Percentiles rank a stretch among this genome's conserved stretches.
phyloP scores from a whole-genome alignment of 53 echinoderm and acorn worm genomes.

The Crossaster papposus region DNA sequence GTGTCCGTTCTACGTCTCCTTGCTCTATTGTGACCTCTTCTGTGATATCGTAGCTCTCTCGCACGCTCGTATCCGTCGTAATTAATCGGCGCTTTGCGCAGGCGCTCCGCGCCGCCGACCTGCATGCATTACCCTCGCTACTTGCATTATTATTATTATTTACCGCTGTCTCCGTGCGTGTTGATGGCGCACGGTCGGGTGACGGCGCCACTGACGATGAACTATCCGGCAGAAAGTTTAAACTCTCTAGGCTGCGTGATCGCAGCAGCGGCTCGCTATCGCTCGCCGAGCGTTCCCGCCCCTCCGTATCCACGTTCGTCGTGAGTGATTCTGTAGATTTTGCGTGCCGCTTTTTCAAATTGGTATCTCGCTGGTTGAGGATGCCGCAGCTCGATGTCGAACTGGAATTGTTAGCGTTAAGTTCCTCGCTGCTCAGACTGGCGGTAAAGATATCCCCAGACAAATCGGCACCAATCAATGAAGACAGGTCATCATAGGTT shows the following conservation, averaged over 20 bases:
- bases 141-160: constrained; percentile 56
- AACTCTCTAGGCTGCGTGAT: constrained; percentile 49
- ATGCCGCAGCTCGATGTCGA: constrained; percentile 25
- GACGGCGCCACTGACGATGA: constrained; percentile 33
- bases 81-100: constrained; percentile 49
- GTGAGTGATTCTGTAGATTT: constrained; percentile 54
- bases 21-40: constrained; percentile 48
- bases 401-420: constrained; percentile 55
- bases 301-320: constrained; percentile 19
- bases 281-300: not conserved
- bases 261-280: constrained; percentile 38
- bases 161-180: constrained; percentile 8
- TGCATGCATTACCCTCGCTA: constrained; percentile 38
- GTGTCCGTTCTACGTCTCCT: constrained; percentile 12
- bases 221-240: constrained; percentile 19
- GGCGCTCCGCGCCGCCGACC: constrained; percentile 43
- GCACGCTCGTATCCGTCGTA: constrained; percentile 43
- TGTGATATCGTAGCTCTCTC: constrained; percentile 33
- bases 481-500: constrained; percentile 83
- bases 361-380: not conserved
- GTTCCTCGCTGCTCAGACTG: constrained; percentile 21
- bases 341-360: constrained; percentile 26
- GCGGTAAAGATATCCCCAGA: not conserved
- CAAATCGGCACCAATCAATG: constrained; percentile 40
- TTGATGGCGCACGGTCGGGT: constrained; percentile 21